Evolutionary conservation across 2,113 vertebrate genomes (phyloP).

Genomic region (Perca schrenkii): DNA sequence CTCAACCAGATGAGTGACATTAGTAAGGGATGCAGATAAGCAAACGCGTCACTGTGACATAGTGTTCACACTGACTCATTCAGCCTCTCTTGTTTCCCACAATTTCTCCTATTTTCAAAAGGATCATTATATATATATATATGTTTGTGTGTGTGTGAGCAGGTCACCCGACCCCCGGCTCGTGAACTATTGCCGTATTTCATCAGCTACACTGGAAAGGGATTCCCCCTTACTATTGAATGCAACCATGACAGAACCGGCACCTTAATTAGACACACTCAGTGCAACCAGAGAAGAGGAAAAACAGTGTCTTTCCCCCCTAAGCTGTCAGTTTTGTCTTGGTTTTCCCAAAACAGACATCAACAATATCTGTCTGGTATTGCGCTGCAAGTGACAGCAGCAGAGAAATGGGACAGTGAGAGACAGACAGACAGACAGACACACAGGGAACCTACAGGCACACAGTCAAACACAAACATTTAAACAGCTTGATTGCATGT

Average conservation of each 20-base stretch:
- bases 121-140: no score
- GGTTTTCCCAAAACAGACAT: slow-evolving; percentile 47
- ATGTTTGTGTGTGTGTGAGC: not conserved
- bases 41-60: slow-evolving; percentile 29
- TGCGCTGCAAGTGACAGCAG: slow-evolving; percentile 36
- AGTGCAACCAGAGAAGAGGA: slow-evolving; percentile 33
- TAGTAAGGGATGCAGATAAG: slow-evolving; percentile 7
- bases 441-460: slow-evolving; percentile 38
- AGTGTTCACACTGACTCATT: slow-evolving; percentile 29
- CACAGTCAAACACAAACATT: slow-evolving; percentile 74
- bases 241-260: slow-evolving; percentile 20
- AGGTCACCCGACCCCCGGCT: not conserved
- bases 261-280: slow-evolving; percentile 33
- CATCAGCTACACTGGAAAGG: slow-evolving; percentile 12
- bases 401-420: slow-evolving; percentile 22
- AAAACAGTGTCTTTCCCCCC: slow-evolving; percentile 10
- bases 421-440: slow-evolving; percentile 28
- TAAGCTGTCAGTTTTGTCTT: slow-evolving; percentile 46
- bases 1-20: slow-evolving; percentile 68
- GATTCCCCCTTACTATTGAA: slow-evolving; percentile 21
- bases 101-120: slow-evolving; percentile 12
- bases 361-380: slow-evolving; percentile 38
- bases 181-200: not conserved
- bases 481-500: slow-evolving; percentile 74
- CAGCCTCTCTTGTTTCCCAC: slow-evolving; percentile 3